These are phyloP conservation scores for Plusia festucae DNA, from an alignment of 2,888 invertebrate species.

Conservation along the genomic window DNA sequence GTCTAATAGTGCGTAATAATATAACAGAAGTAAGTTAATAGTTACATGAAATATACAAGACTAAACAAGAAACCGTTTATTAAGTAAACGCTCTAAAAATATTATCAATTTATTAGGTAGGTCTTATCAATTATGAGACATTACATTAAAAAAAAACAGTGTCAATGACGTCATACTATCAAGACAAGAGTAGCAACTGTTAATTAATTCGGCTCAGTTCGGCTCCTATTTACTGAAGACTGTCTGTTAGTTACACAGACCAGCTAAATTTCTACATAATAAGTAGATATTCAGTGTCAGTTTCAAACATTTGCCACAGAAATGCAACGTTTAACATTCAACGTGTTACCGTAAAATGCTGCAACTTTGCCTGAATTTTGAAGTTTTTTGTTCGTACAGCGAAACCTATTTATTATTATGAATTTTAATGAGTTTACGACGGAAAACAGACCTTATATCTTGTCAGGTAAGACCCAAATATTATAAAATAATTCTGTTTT, in stretches of 20 bases:
- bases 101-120: constrained; percentile 3
- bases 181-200: not conserved
- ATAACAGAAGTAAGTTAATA: too few relatives aligned
- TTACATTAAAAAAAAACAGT: not conserved
- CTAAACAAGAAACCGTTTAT: not conserved
- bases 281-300: not conserved
- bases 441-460: too few relatives aligned
- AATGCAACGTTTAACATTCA: constrained; percentile 1
- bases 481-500: too few relatives aligned
- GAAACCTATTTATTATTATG: too few relatives aligned
- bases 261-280: not conserved
- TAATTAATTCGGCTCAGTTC: not conserved
- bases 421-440: too few relatives aligned
- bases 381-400: too few relatives aligned
- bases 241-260: not conserved
- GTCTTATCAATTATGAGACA: constrained; percentile 1
- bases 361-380: too few relatives aligned
- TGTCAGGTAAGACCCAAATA: too few relatives aligned
- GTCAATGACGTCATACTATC: not conserved
- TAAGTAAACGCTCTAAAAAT: not conserved
- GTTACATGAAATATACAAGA: too few relatives aligned
- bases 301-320: constrained; percentile 2
- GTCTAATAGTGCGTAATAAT: too few relatives aligned
- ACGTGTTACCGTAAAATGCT: too few relatives aligned
- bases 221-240: not conserved